Evolutionary conservation across 1,140 invertebrate species (phyloP).

Genomic region (Ctenoplectra terminalis): DNA sequence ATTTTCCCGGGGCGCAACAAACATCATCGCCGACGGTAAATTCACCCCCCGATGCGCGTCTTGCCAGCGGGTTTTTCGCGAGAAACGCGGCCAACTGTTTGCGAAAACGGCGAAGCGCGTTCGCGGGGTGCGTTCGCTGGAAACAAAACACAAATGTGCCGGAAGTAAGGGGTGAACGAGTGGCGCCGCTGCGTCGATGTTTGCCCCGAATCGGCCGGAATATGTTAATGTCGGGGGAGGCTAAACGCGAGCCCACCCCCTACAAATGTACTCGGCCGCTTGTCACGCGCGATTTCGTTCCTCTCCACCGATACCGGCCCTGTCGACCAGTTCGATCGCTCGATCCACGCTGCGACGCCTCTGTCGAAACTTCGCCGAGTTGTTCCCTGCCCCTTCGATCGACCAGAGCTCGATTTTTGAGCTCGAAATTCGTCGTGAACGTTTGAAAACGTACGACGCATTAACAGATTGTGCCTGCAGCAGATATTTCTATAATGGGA

Average conservation of each 20-base stretch:
- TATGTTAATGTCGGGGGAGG: constrained; percentile 70
- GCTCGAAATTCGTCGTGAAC: background rate
- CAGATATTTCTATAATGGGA: no score
- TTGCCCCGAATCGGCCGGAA: constrained; percentile 64
- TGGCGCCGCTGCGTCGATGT: constrained; percentile 75
- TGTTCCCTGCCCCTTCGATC: background rate
- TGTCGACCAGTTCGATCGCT: constrained; percentile 24
- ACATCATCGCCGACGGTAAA: background rate
- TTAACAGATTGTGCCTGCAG: background rate
- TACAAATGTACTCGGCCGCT: constrained; percentile 57
- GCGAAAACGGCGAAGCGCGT: constrained; percentile 52
- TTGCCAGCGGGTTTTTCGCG: constrained; percentile 31
- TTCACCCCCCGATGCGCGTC: background rate
- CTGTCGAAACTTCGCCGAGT: constrained; percentile 4
- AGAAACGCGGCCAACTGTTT: constrained; percentile 52
- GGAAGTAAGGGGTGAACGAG: constrained; percentile 76
- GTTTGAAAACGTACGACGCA: background rate
- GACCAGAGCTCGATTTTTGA: background rate
- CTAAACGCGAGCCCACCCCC: constrained; percentile 50
- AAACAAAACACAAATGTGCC: constrained; percentile 79
- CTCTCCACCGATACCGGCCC: constrained; percentile 32
- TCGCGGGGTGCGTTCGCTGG: constrained; percentile 61
- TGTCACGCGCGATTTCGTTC: constrained; percentile 63
- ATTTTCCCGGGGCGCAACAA: background rate
- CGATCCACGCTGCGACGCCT: constrained; percentile 27